Base-by-base conservation (phyloP, 2,113 vertebrate genomes). In the Pluvialis apricaria region DNA sequence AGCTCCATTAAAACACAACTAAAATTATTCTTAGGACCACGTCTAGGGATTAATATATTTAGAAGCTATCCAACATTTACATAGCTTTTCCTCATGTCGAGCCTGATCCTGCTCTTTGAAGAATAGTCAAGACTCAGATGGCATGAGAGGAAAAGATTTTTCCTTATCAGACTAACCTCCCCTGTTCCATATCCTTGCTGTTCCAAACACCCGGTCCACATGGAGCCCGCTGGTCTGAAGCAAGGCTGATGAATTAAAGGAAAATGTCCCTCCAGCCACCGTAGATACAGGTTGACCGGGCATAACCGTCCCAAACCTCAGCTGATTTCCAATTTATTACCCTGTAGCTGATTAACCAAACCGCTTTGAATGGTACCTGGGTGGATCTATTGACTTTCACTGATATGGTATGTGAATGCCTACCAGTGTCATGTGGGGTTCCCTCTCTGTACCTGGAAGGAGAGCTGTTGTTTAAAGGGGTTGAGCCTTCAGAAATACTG, bases 21-120 rank as follows among this genome's bases (percentile, higher is more conserved):
- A 91, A 94, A 97, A 97, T 97, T 94, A 97, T 96, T 89, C 78
- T 96, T 96, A 91, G 70, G 82, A 68, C 62, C 60, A 44, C 10
- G 3, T 82, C 92, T 96, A 62, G 62, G 75, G 92, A 96, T 95
- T 97, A 92, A 95, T 95, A 64, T 94, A 92, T 97, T 97, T 95
- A 97, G 92, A 77, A 96, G 54, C 60, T 80, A 34, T 57, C 24
- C 49, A 55, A 26, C 92, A 96, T 92, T 95, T 84, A 65, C 51
- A 38, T 38, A 83, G n/a, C 26, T 82, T 87, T 66, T 92, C 58
- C 44, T 85, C 1, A 3, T 52, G 9, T 44, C 54, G 42, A 71
- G 15, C 75, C 32, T 93, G 40, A 71, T 95, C 45, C 29, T 69
- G 26, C 38, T 79, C 25, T 93, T 72, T 65, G 51, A 79, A 92